These are phyloP conservation scores for Glyptemys insculpta DNA, from an alignment of 2,797 vertebrate species.

Conservation along the genomic window DNA sequence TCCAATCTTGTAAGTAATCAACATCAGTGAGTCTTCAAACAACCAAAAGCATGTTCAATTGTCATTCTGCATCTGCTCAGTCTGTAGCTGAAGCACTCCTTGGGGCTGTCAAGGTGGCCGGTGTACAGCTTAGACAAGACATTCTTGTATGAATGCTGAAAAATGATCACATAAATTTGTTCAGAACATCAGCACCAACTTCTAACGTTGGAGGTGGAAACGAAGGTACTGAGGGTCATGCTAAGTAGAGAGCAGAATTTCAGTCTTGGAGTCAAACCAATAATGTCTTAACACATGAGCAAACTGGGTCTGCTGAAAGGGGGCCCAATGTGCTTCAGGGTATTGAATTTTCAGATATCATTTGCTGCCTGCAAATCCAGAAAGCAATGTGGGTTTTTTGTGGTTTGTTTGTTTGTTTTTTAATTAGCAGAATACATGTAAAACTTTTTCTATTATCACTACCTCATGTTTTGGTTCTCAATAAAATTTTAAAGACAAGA, in stretches of 20 bases:
- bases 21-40: background rate
- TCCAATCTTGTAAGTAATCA: background rate
- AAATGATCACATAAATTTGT: background rate
- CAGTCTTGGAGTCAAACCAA: too few species aligned
- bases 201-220: background rate
- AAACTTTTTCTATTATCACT: background rate
- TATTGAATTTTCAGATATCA: background rate
- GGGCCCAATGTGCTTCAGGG: background rate
- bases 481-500: background rate
- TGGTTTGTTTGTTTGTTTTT: background rate
- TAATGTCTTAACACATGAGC: background rate
- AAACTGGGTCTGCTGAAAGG: background rate
- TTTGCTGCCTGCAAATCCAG: background rate
- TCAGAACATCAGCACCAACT: background rate
- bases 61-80: background rate
- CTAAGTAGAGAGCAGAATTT: background rate
- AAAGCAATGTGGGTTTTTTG: background rate
- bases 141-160: background rate
- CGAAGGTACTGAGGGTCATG: background rate
- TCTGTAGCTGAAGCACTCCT: background rate
- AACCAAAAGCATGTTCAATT: background rate
- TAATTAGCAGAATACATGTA: background rate
- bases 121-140: background rate
- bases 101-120: background rate
- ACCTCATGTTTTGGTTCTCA: background rate